Evolutionary conservation across 2,888 invertebrate species (phyloP).

Genomic region (Ichneumon xanthorius): DNA sequence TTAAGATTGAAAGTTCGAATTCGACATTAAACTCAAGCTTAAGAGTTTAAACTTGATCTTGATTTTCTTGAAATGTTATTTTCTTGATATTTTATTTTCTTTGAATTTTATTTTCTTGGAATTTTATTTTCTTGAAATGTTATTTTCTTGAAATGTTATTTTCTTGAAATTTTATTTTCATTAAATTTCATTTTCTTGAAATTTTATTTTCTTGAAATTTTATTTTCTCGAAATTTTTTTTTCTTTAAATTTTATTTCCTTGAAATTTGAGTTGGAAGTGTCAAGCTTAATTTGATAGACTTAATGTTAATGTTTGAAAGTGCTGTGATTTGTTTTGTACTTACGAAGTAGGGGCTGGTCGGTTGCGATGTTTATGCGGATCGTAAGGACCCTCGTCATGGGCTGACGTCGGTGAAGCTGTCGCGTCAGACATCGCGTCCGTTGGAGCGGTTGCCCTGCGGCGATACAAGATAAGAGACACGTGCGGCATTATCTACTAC

Average conservation of each 20-base stretch:
- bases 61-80: neutral
- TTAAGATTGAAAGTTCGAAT: too few species aligned
- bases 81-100: too few species aligned
- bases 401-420: constrained; percentile 44
- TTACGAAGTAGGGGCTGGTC: constrained; percentile 91
- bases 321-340: constrained; percentile 75
- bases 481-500: neutral
- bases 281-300: neutral
- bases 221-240: too few species aligned
- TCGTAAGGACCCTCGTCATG: constrained; percentile 86
- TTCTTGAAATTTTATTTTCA: too few species aligned
- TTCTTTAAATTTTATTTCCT: too few species aligned
- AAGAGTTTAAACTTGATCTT: neutral
- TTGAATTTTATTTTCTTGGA: too few species aligned
- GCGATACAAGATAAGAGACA: neutral
- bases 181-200: too few species aligned
- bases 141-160: too few species aligned
- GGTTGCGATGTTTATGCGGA: constrained; percentile 89
- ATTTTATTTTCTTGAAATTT: too few species aligned
- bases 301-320: neutral
- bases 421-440: constrained; percentile 45
- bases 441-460: constrained; percentile 61
- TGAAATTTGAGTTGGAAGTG: neutral
- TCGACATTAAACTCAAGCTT: neutral
- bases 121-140: too few species aligned